Conservation (phyloP, 2,113 vertebrate genomes). For the Noturus placidus region DNA sequence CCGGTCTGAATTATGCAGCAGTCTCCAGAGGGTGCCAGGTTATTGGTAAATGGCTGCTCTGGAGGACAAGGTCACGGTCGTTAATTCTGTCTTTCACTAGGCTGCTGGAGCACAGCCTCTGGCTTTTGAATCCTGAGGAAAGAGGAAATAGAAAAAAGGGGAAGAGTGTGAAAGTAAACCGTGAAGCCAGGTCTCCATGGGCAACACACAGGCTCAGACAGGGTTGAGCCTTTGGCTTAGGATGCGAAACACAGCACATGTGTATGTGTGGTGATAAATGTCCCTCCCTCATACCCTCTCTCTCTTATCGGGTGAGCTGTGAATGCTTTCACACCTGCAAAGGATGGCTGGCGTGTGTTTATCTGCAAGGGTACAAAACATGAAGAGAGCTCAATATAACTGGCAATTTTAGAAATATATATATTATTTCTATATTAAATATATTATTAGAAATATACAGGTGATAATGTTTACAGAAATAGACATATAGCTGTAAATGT, state of each 20-base stretch:
- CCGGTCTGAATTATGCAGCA: slow-evolving; percentile 50
- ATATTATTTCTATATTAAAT: too few species aligned
- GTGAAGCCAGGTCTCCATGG: slow-evolving; percentile 41
- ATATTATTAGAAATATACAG: too few species aligned
- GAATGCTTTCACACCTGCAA: not conserved
- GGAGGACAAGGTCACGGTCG: slow-evolving; percentile 48
- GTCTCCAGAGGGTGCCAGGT: slow-evolving; percentile 50
- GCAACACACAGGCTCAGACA: slow-evolving; percentile 32
- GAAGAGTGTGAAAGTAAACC: slow-evolving; percentile 47
- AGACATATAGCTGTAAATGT: not conserved
- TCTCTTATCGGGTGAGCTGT: slow-evolving; percentile 38
- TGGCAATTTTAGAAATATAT: too few species aligned
- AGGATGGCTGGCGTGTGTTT: not conserved
- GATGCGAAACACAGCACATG: slow-evolving; percentile 33
- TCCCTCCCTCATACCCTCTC: slow-evolving; percentile 46
- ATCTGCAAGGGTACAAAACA: not conserved
- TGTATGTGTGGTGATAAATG: slow-evolving; percentile 61
- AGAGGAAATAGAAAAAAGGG: slow-evolving; percentile 41
- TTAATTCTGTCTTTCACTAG: slow-evolving; percentile 55
- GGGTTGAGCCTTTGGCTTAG: slow-evolving; percentile 32
- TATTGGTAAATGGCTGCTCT: slow-evolving; percentile 49
- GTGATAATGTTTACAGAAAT: not conserved
- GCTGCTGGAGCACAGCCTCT: slow-evolving; percentile 46
- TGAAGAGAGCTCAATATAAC: not conserved
- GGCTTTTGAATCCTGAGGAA: slow-evolving; percentile 41